A percentile compares a stretch with the other conserved stretches of the same genome.
Evolutionary conservation across 2,113 vertebrate genomes (phyloP).

Genomic region (Steatornis caripensis): DNA sequence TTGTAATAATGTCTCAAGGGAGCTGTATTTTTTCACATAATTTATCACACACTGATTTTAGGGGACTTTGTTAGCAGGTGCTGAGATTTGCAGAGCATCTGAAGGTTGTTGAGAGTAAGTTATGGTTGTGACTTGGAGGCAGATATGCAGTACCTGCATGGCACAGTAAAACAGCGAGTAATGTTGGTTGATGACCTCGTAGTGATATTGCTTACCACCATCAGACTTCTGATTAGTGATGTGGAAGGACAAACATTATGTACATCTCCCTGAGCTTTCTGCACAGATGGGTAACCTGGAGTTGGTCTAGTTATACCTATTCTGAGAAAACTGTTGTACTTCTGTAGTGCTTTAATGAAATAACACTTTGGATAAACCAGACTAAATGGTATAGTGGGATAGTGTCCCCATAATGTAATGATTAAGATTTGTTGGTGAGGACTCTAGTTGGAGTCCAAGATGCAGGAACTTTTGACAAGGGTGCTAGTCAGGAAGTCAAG

Average conservation of each 20-base stretch:
- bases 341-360: background rate
- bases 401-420: background rate
- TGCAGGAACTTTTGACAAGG: background rate
- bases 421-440: background rate
- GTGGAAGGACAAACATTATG: background rate
- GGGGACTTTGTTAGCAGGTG: background rate
- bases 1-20: background rate
- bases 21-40: background rate
- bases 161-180: background rate
- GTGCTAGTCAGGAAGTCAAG: background rate
- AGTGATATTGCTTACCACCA: rapidly evolving
- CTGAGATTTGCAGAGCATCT: background rate
- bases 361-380: background rate
- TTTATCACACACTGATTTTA: background rate
- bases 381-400: background rate
- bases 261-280: background rate
- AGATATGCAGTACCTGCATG: background rate
- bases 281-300: background rate
- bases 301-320: background rate
- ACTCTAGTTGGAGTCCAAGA: background rate
- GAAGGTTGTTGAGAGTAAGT: background rate
- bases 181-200: background rate
- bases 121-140: background rate
- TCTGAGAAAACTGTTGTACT: background rate
- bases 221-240: background rate